A percentile compares a stretch with the other conserved stretches of the same genome.
These are phyloP conservation scores for Leucophora obtusa DNA, from an alignment of 2,888 invertebrate genomes.

Conservation along the genomic window DNA sequence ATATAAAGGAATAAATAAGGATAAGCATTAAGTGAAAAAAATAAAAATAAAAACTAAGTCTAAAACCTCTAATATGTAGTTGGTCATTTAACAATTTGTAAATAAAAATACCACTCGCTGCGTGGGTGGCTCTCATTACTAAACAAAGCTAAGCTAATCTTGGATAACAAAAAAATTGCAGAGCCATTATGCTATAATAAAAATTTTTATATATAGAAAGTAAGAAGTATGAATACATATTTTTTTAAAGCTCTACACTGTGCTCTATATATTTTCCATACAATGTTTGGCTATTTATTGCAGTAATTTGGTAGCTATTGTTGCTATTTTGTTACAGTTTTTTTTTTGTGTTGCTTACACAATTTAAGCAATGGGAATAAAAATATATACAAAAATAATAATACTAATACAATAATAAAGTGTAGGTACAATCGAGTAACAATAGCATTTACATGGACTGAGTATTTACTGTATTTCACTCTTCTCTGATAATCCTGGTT, in stretches of 20 bases:
- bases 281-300: background rate
- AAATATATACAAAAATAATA: background rate
- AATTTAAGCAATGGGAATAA: slow-evolving; percentile 5
- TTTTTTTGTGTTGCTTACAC: slow-evolving; percentile 1
- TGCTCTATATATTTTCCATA: background rate
- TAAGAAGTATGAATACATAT: background rate
- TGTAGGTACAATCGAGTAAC: background rate
- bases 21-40: background rate
- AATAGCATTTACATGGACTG: background rate
- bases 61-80: no score
- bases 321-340: slow-evolving; percentile 6
- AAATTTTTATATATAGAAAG: background rate
- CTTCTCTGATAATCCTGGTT: background rate
- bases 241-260: background rate
- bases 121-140: background rate
- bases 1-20: background rate
- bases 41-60: background rate
- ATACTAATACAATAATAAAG: background rate
- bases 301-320: slow-evolving; percentile 4
- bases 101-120: background rate
- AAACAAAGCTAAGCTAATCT: background rate
- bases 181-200: background rate
- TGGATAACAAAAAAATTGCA: background rate
- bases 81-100: background rate
- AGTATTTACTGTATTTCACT: background rate